Evolutionary conservation across 2,888 invertebrate species (phyloP), one percentile per base, ranked within the genome.

Genomic region (Apodemia hepburni): DNA sequence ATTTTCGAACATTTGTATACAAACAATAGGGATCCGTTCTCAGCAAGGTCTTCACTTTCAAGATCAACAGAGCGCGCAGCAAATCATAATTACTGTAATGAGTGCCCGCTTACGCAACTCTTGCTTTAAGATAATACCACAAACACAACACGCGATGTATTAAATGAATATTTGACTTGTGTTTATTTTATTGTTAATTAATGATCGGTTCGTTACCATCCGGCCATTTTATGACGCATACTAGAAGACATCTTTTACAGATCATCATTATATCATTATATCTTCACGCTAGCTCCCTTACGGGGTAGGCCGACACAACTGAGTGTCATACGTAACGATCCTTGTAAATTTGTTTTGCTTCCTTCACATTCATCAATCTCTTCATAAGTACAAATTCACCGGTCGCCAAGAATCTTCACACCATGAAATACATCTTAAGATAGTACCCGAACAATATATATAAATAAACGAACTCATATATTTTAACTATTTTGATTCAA

Each of bases 31-130:
- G 66, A 78, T 79, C 65, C 62, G 59, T 82, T 84, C 84, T 79
- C 84, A 82, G 66, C 85, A 86, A 89, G 88, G 90, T 84, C 87
- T 83, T 91, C 87, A 85, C 91, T 91, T 91, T 91, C 91, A 91
- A 91, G 91, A 90, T 87, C 91, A 91, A 72, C 88, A 79, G 89
- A 89, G 73, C 77, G 75, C 84, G 80, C 79, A 81, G 80, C 80
- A 77, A 78, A 77, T 79, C 77, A 84, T 90, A 89, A 90, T 89
- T 88, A 84, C 84, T 75, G 85, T 87, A 87, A 87, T 87, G 82
- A 81, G 45, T 45, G 45, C n/a, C 38, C 69, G 74, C 78, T 87
- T 86, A 84, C 84, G 78, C 87, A 87, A 88, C 80, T 70, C 73
- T 71, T 66, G 67, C 68, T 72, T 68, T 70, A 69, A 70, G 67